Conservation (phyloP, 35 echinoderm and acorn worm species). For the Ophioderma brevispina region DNA sequence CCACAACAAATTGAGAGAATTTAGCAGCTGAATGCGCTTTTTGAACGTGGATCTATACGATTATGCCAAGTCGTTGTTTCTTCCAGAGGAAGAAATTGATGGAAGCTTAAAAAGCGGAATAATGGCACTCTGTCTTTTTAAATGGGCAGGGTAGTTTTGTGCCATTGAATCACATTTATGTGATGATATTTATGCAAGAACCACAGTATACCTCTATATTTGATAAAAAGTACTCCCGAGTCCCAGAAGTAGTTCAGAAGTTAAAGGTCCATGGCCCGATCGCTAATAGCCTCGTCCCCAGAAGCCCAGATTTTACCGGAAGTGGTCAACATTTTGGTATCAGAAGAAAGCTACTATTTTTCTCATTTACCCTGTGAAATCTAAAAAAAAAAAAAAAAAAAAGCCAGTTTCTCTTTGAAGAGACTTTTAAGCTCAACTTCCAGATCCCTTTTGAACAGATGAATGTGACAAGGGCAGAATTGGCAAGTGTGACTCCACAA, state of each 20-base stretch:
- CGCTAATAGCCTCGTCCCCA: too few species aligned
- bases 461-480: constrained; percentile 61
- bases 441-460: constrained; percentile 55
- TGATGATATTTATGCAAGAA: too few species aligned
- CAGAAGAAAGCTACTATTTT: too few species aligned
- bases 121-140: background rate
- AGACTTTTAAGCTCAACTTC: constrained; percentile 85
- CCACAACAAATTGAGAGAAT: constrained; percentile 27
- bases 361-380: too few species aligned
- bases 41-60: constrained; percentile 82
- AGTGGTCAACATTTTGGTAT: too few species aligned
- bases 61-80: constrained; percentile 77
- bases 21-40: constrained; percentile 34
- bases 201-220: too few species aligned
- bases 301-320: too few species aligned
- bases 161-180: too few species aligned
- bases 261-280: too few species aligned
- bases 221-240: too few species aligned
- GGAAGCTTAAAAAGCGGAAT: constrained; percentile 23
- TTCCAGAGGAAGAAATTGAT: constrained; percentile 66
- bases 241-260: too few species aligned
- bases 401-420: constrained; percentile 89
- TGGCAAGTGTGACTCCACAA: constrained; percentile 7
- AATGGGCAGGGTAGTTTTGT: background rate
- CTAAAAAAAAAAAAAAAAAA: too few species aligned